Evolutionary conservation across 2,797 vertebrate species (phyloP), one percentile per base, ranked within the genome.

Genomic region (Typhlichthys eigenmanni): DNA sequence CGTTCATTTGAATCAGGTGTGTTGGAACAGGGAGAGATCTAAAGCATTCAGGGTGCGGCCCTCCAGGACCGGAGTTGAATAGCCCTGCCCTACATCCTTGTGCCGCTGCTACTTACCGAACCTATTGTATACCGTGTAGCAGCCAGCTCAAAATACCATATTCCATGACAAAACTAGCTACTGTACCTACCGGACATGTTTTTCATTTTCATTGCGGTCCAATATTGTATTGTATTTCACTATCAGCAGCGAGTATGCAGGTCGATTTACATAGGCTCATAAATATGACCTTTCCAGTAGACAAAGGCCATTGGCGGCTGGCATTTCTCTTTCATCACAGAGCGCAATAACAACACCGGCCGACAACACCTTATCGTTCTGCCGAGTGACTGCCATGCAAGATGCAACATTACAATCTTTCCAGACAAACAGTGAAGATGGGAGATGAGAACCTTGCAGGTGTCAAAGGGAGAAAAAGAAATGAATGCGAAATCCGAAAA

Each of bases 191-290:
- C 4, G 24, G 24, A 29, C 24, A 29, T 29, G 24, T 29, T 29
- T 29, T 29, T 29, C 24, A 29, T 29, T 29, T 29, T 29, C 73
- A 77, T 83, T 84, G 54, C 76, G 80, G 74, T 85, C 90, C 77
- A 84, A 70, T 89, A 91, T 89, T 69, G 48, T 66, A 78, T 69
- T 76, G 70, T 68, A 88, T 91, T 85, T 83, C 81, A 80, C 78
- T 57, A 78, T 80, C 86, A 76, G 89, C 84, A 72, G 66, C 77
- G 82, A 68, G 75, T 81, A 74, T 69, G 83, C 77, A 61, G 78
- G 69, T 43, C 16, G 63, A 85, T 85, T 88, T 84, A 74, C 77
- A 81, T 84, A 69, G 13, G n/a, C 57, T 70, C 64, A 73, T 80
- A 79, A 83, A 81, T 66, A 70, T 38, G 66, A 58, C 75, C 68